phyloP scores from a whole-genome alignment of 2,113 vertebrate genomes.

The Pseudorhombus dupliciocellatus region DNA sequence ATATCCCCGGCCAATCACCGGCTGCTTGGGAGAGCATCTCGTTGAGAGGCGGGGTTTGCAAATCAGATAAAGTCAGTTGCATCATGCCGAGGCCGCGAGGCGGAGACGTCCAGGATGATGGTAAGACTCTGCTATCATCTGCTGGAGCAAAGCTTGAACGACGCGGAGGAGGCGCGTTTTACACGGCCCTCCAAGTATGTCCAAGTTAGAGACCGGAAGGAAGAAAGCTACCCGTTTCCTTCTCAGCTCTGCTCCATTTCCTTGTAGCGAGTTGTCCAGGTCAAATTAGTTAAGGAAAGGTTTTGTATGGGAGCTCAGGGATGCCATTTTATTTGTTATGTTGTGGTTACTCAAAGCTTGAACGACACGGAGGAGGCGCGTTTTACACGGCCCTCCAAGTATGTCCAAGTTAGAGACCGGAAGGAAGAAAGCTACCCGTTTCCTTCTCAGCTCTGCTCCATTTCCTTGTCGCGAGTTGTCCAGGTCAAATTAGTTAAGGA shows the following conservation, averaged over 20 bases:
- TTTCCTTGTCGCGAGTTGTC: too few relatives aligned
- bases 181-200: not conserved
- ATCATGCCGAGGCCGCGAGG: conserved; percentile 18
- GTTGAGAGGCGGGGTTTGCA: not conserved
- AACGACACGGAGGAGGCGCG: conserved; percentile 5
- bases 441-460: not conserved
- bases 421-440: not conserved
- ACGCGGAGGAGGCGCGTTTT: not conserved
- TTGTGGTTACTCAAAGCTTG: too few relatives aligned
- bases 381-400: not conserved
- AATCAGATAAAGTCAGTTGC: conserved; percentile 21
- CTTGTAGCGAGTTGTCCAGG: too few relatives aligned
- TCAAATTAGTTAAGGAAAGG: not conserved
- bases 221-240: not conserved
- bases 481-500: not conserved
- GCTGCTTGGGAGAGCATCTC: rapidly evolving
- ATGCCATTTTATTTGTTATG: too few relatives aligned
- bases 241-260: not conserved
- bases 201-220: not conserved
- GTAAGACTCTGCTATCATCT: conserved; percentile 24
- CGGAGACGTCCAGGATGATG: not conserved
- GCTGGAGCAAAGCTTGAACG: conserved; percentile 23
- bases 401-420: not conserved
- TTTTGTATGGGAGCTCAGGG: not conserved
- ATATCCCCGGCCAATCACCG: conserved; percentile 42